Conservation (phyloP, 2,888 invertebrate species). For the Anthophora plumipes region DNA sequence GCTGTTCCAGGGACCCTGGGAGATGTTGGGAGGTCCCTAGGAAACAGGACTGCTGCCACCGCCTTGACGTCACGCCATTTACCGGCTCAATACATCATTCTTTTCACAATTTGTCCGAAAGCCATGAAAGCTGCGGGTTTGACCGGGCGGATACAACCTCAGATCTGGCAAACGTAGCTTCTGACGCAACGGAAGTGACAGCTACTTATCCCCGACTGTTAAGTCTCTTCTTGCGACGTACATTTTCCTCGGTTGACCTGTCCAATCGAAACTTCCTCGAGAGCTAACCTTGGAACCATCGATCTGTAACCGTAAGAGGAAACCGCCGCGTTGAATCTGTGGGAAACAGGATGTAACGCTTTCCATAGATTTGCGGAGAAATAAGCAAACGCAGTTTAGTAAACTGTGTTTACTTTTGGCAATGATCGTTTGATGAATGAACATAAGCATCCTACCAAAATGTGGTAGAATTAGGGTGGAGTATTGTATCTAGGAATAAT, state of each 20-base stretch:
- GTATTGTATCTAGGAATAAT: neutral
- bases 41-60: constrained; percentile 72
- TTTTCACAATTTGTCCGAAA: constrained; percentile 80
- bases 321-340: constrained; percentile 16
- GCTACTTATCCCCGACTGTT: constrained; percentile 78
- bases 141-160: constrained; percentile 40
- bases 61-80: constrained; percentile 70
- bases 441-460: neutral
- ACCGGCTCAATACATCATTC: constrained; percentile 80
- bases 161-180: constrained; percentile 22
- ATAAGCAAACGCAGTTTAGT: neutral
- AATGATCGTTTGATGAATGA: neutral
- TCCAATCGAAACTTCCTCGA: constrained; percentile 34
- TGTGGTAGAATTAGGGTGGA: neutral
- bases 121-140: constrained; percentile 78
- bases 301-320: constrained; percentile 5
- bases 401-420: constrained; percentile 7
- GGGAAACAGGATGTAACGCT: constrained; percentile 54
- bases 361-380: constrained; percentile 24
- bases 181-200: constrained; percentile 73
- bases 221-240: constrained; percentile 47
- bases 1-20: constrained; percentile 59
- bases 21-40: constrained; percentile 77
- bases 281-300: neutral
- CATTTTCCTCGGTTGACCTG: constrained; percentile 74